Conservation (phyloP, 2,113 vertebrate genomes). For the Aplodontia rufa region DNA sequence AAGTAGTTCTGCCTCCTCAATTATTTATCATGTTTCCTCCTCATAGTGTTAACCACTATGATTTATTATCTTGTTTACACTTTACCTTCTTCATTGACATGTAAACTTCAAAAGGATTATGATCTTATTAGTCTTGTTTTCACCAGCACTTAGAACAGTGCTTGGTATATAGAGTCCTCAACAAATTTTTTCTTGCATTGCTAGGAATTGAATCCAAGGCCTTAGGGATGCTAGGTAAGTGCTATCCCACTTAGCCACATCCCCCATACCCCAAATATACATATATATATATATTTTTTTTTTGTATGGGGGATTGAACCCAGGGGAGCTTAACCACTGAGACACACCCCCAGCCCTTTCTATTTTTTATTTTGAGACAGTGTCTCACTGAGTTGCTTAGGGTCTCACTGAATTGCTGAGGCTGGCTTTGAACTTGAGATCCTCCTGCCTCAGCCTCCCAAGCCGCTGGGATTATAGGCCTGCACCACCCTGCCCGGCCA, state of each 20-base stretch:
- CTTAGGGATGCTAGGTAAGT: background rate
- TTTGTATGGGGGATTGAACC: no score
- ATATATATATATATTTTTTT: no score
- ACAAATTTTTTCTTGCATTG: background rate
- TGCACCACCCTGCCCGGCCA: no score
- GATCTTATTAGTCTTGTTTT: background rate
- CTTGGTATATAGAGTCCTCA: background rate
- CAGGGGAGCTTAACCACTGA: no score
- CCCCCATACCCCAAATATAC: background rate
- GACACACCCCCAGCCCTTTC: no score
- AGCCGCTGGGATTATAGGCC: no score
- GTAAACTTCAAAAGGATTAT: background rate
- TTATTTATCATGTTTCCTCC: background rate
- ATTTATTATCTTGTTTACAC: background rate
- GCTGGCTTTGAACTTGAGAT: no score
- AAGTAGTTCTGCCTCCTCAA: background rate
- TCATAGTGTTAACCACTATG: background rate
- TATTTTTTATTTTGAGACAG: no score
- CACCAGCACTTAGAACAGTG: background rate
- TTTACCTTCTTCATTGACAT: background rate
- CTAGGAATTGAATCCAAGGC: no score
- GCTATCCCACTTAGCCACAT: background rate
- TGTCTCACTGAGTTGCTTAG: no score
- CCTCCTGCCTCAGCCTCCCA: no score
- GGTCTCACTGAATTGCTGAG: no score